A percentile compares a stretch with the other conserved stretches of the same genome.
phyloP scores from a whole-genome alignment of 2,888 invertebrate species.

The Emmelina monodactyla region DNA sequence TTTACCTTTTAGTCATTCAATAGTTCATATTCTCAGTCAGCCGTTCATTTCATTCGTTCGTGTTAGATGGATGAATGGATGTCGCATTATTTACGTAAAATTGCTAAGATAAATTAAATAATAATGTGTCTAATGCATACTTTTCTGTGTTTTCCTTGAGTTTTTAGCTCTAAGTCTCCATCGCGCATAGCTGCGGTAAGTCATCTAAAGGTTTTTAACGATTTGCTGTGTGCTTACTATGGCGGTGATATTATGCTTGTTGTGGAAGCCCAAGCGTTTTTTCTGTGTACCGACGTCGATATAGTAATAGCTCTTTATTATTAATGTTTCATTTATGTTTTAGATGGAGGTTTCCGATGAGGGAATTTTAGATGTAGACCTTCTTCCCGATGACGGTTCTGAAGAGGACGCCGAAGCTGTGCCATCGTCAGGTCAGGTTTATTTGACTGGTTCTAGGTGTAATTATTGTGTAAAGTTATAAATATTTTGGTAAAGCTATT shows the following conservation, averaged over 20 bases:
- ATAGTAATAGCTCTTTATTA: too few species aligned
- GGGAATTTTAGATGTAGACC: conserved; percentile 71
- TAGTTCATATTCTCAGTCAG: background rate
- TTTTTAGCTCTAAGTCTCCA: conserved; percentile 29
- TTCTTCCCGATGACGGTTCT: conserved; percentile 76
- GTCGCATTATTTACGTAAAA: conserved; percentile 35
- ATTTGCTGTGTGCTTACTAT: conserved; percentile 47
- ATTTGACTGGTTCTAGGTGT: too few species aligned
- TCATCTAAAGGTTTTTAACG: conserved; percentile 28
- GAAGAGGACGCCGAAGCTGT: conserved; percentile 77
- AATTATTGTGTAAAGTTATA: too few species aligned
- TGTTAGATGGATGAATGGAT: conserved; percentile 37
- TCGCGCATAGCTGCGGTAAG: conserved; percentile 60
- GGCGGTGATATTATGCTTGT: conserved; percentile 51
- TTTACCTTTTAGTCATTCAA: too few species aligned
- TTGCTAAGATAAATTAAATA: conserved; percentile 28
- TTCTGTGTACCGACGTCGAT: too few species aligned
- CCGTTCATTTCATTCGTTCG: conserved; percentile 21
- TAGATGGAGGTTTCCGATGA: conserved; percentile 63
- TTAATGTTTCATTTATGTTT: conserved; percentile 22
- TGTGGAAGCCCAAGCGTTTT: too few species aligned
- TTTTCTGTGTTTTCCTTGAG: conserved; percentile 34
- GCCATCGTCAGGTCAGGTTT: conserved; percentile 61
- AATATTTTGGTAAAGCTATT: too few species aligned
- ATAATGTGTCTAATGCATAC: conserved; percentile 39